phyloP scores from a whole-genome alignment of 1,140 invertebrate genomes.

The Cyphomyrmex costatus region DNA sequence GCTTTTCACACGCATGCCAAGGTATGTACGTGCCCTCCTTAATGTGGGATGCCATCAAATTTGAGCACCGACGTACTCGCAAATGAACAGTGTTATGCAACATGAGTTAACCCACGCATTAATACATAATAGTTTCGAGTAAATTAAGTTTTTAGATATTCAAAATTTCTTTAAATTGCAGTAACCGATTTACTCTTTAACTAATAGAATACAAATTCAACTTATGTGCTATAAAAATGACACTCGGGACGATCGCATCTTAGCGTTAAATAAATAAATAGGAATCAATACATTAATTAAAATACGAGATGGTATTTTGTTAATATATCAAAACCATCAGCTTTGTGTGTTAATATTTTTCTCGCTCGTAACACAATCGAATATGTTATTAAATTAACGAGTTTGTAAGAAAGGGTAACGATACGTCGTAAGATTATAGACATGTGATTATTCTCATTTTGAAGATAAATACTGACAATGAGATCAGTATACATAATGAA shows the following conservation, averaged over 20 bases:
- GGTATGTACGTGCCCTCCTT: neutral
- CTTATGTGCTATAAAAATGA: neutral
- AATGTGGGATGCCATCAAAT: slow-evolving; percentile 26
- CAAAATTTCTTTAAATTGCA: neutral
- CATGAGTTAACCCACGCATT: neutral
- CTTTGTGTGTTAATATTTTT: slow-evolving; percentile 32
- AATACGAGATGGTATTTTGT: neutral
- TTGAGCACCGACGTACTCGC: neutral
- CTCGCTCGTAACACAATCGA: neutral
- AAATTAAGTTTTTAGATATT: slow-evolving; percentile 4
- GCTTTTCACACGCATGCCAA: slow-evolving; percentile 25
- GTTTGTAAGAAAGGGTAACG: slow-evolving; percentile 1
- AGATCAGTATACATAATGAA: slow-evolving; percentile 23
- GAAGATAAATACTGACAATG: slow-evolving; percentile 11
- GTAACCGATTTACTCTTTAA: neutral
- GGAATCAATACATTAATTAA: neutral
- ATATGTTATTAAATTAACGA: slow-evolving; percentile 35
- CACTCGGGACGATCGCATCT: neutral
- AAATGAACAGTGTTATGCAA: slow-evolving; percentile 13
- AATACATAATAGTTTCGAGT: neutral
- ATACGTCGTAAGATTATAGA: neutral
- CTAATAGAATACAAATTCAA: neutral
- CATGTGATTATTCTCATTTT: neutral
- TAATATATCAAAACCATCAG: slow-evolving; percentile 23
- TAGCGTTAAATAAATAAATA: neutral